These are phyloP conservation scores for Poecilus cupreus DNA, from an alignment of 2,888 invertebrate genomes.

Conservation along the genomic window DNA sequence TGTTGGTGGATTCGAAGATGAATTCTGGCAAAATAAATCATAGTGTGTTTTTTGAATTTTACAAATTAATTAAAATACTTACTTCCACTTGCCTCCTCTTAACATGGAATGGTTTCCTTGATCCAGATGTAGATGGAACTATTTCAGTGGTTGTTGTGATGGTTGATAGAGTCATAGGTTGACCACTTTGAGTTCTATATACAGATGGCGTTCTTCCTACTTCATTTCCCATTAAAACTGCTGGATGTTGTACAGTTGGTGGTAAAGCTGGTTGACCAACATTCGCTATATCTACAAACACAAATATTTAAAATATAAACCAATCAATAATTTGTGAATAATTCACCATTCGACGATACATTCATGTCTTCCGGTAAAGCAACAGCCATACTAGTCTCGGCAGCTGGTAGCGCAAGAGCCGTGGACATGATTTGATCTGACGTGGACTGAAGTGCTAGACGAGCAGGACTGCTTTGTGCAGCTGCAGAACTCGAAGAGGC, in stretches of 20 bases:
- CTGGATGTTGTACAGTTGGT: constrained; percentile 66
- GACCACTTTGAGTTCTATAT: constrained; percentile 65
- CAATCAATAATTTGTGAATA: not conserved
- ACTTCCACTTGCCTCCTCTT: constrained; percentile 66
- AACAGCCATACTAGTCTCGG: constrained; percentile 69
- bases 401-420: constrained; percentile 61
- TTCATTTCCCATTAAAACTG: constrained; percentile 70
- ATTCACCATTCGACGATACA: constrained; percentile 65
- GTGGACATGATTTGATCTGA: constrained; percentile 48
- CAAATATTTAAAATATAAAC: not conserved
- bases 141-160: constrained; percentile 60
- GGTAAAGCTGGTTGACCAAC: constrained; percentile 61
- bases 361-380: constrained; percentile 72
- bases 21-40: constrained; percentile 63
- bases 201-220: constrained; percentile 64
- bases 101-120: constrained; percentile 66
- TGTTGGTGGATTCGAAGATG: constrained; percentile 67
- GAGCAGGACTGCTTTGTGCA: constrained; percentile 46
- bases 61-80: too few relatives aligned
- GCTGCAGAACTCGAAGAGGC: constrained; percentile 62
- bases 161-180: constrained; percentile 67
- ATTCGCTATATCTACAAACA: constrained; percentile 45
- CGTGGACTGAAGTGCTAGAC: constrained; percentile 51
- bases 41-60: not conserved
- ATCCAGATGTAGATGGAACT: constrained; percentile 53